A percentile compares a stretch with the other conserved stretches of the same genome.
These are phyloP conservation scores for Odontamblyopus rebecca DNA, from an alignment of 2,797 vertebrate genomes.

Conservation along the genomic window DNA sequence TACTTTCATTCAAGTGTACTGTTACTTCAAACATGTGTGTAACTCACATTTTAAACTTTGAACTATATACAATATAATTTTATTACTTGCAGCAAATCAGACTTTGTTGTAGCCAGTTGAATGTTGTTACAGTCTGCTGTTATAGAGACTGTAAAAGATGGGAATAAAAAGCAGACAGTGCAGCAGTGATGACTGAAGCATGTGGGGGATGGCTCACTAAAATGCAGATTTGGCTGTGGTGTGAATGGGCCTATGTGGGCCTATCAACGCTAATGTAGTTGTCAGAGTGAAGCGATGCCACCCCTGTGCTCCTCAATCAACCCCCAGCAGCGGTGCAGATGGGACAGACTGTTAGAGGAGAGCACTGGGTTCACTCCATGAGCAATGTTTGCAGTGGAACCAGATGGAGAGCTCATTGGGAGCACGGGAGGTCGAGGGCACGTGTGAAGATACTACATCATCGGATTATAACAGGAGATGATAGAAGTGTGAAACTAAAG, in stretches of 20 bases:
- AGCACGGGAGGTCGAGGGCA: slow-evolving; percentile 40
- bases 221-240: slow-evolving; percentile 15
- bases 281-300: slow-evolving; percentile 45
- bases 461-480: not conserved
- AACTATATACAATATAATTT: not conserved
- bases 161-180: not conserved
- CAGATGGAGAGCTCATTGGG: slow-evolving; percentile 65
- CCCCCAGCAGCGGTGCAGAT: slow-evolving; percentile 49
- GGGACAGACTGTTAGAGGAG: slow-evolving; percentile 63
- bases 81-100: not conserved
- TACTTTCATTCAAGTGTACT: too few relatives aligned
- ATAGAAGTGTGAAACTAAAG: not conserved
- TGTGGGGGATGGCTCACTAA: not conserved
- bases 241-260: slow-evolving; percentile 7
- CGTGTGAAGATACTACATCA: slow-evolving; percentile 28
- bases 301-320: slow-evolving; percentile 51
- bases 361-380: slow-evolving; percentile 59
- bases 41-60: not conserved
- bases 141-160: not conserved
- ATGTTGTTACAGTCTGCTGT: slow-evolving; percentile 3
- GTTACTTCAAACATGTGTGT: not conserved
- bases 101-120: not conserved
- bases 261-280: slow-evolving; percentile 33
- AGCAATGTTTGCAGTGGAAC: slow-evolving; percentile 64
- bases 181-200: slow-evolving; percentile 6